Evolutionary conservation across 2,797 vertebrate species (phyloP).

Genomic region (Gallinago nigripennis): DNA sequence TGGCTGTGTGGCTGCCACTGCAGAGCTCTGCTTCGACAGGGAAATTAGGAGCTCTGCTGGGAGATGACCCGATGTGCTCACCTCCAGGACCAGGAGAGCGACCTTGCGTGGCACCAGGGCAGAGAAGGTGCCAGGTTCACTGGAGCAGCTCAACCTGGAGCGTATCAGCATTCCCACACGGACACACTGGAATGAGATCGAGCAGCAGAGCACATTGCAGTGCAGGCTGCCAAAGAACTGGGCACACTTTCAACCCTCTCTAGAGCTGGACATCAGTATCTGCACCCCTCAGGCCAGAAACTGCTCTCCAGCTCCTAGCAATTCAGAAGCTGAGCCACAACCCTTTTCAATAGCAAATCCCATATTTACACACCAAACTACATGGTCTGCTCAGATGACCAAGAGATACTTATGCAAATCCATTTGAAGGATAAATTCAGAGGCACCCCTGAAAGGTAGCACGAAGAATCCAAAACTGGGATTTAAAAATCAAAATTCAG

Average conservation of each 20-base stretch:
- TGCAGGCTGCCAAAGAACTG: too few species aligned
- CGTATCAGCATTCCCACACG: fast-evolving
- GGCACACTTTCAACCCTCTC: background rate
- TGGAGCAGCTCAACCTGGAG: background rate
- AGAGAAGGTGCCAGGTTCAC: background rate
- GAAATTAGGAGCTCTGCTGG: background rate
- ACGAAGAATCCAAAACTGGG: background rate
- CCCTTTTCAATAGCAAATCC: background rate
- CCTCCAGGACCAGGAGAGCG: background rate
- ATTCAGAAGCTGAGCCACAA: background rate
- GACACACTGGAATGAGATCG: fast-evolving
- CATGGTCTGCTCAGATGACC: fast-evolving
- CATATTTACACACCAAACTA: background rate
- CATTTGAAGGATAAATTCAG: background rate
- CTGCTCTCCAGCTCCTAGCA: background rate
- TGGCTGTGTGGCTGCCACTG: background rate
- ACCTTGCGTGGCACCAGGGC: fast-evolving
- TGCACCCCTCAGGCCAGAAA: too few species aligned
- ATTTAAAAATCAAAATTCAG: background rate
- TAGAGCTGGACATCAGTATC: background rate
- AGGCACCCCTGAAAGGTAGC: background rate
- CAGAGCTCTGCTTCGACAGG: background rate
- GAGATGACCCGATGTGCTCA: background rate
- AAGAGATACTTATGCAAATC: background rate
- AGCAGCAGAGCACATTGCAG: fast-evolving